Percentiles rank a stretch among this genome's conserved stretches.
phyloP scores from a whole-genome alignment of 1,140 invertebrate genomes.

The Teleopsis dalmanni region DNA sequence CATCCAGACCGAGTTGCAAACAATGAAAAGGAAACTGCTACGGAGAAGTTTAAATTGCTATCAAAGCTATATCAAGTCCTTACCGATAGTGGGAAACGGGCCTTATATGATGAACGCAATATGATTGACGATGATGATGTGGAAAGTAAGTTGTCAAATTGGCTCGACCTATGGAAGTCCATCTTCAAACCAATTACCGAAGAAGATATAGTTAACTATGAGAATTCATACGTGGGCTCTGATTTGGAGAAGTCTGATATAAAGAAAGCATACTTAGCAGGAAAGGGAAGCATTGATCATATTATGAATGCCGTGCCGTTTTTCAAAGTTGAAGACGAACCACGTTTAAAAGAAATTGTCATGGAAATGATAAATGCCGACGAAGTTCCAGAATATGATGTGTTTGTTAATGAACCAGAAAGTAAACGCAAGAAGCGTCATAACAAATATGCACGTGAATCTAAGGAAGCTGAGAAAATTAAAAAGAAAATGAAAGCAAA shows the following conservation, averaged over 20 bases:
- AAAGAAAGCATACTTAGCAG: constrained; percentile 63
- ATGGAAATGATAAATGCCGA: constrained; percentile 64
- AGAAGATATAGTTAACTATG: constrained; percentile 80
- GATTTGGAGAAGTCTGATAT: constrained; percentile 69
- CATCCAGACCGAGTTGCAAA: constrained; percentile 87
- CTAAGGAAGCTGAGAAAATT: constrained; percentile 51
- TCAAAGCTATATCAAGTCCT: constrained; percentile 82
- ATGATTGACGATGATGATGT: constrained; percentile 62
- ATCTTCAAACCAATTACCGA: constrained; percentile 80
- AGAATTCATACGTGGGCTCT: constrained; percentile 80
- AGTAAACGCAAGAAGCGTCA: constrained; percentile 59
- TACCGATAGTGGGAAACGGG: constrained; percentile 72
- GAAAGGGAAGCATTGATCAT: constrained; percentile 84
- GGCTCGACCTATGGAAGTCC: constrained; percentile 77
- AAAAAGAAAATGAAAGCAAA: constrained; percentile 37
- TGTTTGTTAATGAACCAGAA: constrained; percentile 70
- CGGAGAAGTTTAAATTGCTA: constrained; percentile 89
- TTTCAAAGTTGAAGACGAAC: constrained; percentile 73
- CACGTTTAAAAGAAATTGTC: constrained; percentile 62
- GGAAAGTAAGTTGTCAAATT: constrained; percentile 59
- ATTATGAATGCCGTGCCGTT: constrained; percentile 83
- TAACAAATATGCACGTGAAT: constrained; percentile 52
- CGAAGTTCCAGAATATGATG: constrained; percentile 71
- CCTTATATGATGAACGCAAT: constrained; percentile 84
- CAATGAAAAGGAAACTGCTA: constrained; percentile 69